Percentiles rank a stretch among this genome's conserved stretches.
Conservation (phyloP, 2,113 vertebrate species). For the Rana temporaria region DNA sequence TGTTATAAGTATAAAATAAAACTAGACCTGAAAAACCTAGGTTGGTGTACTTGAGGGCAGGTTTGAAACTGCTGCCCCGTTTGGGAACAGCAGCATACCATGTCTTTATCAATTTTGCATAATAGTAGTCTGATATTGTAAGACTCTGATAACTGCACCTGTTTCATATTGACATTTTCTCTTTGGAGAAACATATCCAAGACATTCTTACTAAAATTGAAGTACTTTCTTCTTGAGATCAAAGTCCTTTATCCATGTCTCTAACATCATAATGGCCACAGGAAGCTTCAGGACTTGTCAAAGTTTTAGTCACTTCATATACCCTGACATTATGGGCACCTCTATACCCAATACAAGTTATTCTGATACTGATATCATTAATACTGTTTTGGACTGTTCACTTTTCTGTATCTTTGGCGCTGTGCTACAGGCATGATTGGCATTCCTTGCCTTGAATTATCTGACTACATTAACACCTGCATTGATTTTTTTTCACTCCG, state of each 20-base stretch:
- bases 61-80: too few relatives aligned
- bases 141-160: constrained; percentile 13
- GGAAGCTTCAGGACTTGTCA: constrained; percentile 20
- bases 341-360: not conserved
- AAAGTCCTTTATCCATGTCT: constrained; percentile 26
- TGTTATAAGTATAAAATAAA: too few relatives aligned
- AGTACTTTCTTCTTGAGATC: constrained; percentile 33
- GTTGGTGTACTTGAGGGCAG: not conserved
- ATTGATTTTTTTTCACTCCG: constrained; percentile 22
- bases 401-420: constrained; percentile 13
- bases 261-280: constrained; percentile 19
- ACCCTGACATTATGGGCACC: constrained; percentile 9
- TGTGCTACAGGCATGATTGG: not conserved
- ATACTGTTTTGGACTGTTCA: not conserved
- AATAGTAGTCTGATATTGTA: not conserved
- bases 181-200: constrained; percentile 12
- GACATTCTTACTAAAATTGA: constrained; percentile 26
- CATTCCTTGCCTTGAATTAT: not conserved
- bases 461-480: constrained; percentile 7
- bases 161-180: constrained; percentile 33
- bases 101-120: not conserved
- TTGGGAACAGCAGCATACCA: not conserved
- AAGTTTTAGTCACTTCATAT: constrained; percentile 18
- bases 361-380: not conserved
- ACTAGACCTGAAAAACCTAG: not conserved